Conservation (phyloP, 1,140 invertebrate species). For the Neodiprion lecontei region DNA sequence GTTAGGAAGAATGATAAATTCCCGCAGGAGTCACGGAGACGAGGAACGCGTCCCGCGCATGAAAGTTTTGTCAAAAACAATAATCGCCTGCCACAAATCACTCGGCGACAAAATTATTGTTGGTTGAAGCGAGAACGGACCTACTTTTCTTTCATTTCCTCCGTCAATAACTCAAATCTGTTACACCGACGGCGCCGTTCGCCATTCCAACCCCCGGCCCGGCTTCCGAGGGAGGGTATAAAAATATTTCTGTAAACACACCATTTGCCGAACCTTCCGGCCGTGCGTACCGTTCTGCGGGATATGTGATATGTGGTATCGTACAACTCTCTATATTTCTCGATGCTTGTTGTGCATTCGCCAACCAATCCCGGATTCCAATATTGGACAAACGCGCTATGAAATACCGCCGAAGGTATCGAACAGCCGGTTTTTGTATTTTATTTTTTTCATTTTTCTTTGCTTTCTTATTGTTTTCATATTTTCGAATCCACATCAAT, state of each 20-base stretch:
- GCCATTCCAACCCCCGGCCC: neutral
- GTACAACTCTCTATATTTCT: neutral
- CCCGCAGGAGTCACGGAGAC: neutral
- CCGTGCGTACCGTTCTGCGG: neutral
- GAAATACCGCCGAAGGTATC: no score
- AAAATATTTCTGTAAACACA: conserved; percentile 6
- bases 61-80: conserved; percentile 7
- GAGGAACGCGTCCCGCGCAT: neutral
- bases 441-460: no score
- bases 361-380: neutral
- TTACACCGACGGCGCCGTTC: neutral
- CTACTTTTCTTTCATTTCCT: conserved; percentile 7
- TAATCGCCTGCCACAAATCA: conserved; percentile 2
- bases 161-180: conserved; percentile 4
- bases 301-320: neutral
- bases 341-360: neutral
- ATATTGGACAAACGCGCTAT: neutral
- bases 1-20: conserved; percentile 3
- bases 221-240: neutral
- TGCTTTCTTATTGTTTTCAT: no score
- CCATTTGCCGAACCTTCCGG: neutral
- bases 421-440: no score
- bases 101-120: conserved; percentile 2
- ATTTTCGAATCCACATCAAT: no score
- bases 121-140: conserved; percentile 6